A percentile compares a stretch with the other conserved stretches of the same genome.
These are phyloP conservation scores for Pyrrhosoma nymphula DNA, from an alignment of 2,888 invertebrate species.

Conservation along the genomic window DNA sequence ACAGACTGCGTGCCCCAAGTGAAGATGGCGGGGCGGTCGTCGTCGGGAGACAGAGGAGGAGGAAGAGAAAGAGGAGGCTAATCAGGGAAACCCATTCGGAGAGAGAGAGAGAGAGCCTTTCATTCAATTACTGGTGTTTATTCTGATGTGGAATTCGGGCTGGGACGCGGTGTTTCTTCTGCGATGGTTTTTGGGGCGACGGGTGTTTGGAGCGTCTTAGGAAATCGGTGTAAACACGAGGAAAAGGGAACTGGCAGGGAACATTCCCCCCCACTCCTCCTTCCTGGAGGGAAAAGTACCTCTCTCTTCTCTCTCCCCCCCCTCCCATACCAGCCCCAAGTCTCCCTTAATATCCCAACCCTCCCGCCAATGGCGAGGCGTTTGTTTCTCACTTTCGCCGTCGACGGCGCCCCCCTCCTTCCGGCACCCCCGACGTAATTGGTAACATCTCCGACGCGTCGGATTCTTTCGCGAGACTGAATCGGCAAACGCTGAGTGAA, in stretches of 20 bases:
- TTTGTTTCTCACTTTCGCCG: neutral
- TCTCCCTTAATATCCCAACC: too few relatives aligned
- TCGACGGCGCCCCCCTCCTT: neutral
- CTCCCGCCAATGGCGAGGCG: neutral
- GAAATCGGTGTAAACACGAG: neutral
- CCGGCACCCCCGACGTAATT: neutral
- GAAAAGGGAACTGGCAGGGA: neutral
- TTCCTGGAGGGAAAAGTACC: too few relatives aligned
- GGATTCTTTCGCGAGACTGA: neutral
- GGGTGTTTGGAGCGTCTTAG: neutral
- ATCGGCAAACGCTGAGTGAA: neutral
- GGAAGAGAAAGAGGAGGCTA: neutral
- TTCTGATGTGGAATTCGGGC: conserved; percentile 23
- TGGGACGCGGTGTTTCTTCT: neutral
- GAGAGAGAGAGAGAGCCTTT: neutral
- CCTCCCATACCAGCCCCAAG: neutral
- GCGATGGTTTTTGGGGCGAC: neutral
- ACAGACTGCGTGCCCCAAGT: too few relatives aligned
- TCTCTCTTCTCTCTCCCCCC: neutral
- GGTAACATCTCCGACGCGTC: neutral
- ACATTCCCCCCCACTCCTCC: too few relatives aligned
- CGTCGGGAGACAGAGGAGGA: too few relatives aligned
- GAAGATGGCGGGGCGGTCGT: too few relatives aligned
- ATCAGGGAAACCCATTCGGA: conserved; percentile 33
- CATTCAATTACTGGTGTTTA: conserved; percentile 46